Evolutionary conservation across 2,797 vertebrate genomes (phyloP).

Genomic region (Sciurus vulgaris): DNA sequence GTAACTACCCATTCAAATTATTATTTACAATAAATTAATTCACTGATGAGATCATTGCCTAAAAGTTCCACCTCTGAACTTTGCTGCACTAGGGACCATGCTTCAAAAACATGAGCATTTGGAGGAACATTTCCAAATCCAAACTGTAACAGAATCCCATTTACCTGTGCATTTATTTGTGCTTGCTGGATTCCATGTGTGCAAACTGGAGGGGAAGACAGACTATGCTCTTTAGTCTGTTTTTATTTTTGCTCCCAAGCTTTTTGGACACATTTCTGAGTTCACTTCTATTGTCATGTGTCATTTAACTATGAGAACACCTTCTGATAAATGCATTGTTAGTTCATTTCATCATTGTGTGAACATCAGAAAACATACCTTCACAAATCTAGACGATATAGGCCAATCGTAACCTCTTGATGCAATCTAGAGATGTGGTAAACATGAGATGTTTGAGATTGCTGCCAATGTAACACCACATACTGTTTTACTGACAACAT

Average conservation of each 20-base stretch:
- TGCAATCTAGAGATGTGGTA: background rate
- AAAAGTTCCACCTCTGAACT: no score
- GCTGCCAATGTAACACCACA: background rate
- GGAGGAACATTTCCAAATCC: no score
- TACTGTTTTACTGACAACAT: background rate
- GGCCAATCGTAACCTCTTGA: background rate
- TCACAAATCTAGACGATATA: background rate
- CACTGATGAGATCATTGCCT: no score
- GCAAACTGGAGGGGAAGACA: background rate
- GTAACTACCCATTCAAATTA: no score
- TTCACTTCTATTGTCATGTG: background rate
- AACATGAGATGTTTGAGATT: no score
- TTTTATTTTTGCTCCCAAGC: background rate
- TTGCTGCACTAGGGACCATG: no score
- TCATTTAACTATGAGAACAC: background rate
- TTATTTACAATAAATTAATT: no score
- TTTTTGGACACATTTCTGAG: background rate
- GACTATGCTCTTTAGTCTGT: background rate
- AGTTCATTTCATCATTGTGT: background rate
- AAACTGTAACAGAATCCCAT: background rate
- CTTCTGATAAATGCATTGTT: background rate
- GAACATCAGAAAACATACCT: background rate
- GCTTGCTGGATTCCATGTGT: background rate
- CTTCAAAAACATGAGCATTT: no score
- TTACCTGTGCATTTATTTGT: background rate